Conservation (phyloP, 1,140 invertebrate species). For the Ganaspis sp. region DNA sequence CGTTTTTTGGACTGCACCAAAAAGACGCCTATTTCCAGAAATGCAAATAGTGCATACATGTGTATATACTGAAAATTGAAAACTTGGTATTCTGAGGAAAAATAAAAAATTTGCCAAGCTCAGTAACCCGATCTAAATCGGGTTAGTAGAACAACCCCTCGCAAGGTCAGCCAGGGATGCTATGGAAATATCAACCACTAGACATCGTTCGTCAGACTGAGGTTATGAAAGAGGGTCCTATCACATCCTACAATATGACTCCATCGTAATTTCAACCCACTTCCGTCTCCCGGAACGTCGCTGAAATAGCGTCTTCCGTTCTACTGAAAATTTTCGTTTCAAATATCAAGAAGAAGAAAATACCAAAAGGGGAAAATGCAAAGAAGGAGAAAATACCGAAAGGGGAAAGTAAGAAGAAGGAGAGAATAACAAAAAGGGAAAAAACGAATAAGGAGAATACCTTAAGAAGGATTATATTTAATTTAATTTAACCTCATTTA, state of each 20-base stretch:
- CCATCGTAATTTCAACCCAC: constrained; percentile 24
- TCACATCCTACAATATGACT: constrained; percentile 11
- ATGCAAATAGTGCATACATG: too few species aligned
- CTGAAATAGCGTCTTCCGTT: constrained; percentile 7
- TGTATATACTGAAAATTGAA: too few species aligned
- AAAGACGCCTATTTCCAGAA: too few species aligned
- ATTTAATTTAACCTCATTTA: too few species aligned
- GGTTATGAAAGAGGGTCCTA: background rate
- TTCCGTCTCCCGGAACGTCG: constrained; percentile 7
- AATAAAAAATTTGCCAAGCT: too few species aligned
- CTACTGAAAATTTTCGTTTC: background rate
- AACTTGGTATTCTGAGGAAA: too few species aligned
- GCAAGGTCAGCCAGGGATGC: constrained; percentile 25
- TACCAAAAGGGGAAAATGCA: background rate
- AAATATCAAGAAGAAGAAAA: constrained; percentile 1
- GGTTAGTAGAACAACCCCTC: constrained; percentile 28
- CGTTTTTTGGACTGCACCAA: too few species aligned
- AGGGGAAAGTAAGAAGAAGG: background rate
- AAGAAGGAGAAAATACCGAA: background rate
- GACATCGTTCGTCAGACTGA: constrained; percentile 6
- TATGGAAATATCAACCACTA: constrained; percentile 27
- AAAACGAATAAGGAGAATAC: too few species aligned
- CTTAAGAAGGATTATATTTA: too few species aligned
- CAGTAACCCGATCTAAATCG: constrained; percentile 6
- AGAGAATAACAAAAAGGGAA: background rate